phyloP scores from a whole-genome alignment of 2,113 vertebrate genomes.

The Pitta sordida region DNA sequence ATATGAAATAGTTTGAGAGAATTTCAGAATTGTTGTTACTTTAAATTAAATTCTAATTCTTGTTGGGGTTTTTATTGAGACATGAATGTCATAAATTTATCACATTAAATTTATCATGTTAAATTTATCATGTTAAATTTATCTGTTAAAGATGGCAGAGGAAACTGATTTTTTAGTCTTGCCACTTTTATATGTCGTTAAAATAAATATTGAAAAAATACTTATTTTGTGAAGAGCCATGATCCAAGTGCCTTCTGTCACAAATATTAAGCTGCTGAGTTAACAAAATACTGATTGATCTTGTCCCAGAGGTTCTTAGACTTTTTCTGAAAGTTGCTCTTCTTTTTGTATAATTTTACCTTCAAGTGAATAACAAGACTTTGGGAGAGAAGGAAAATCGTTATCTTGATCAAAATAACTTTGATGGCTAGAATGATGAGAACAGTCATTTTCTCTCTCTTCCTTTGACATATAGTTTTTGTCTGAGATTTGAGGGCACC shows the following conservation, averaged over 20 bases:
- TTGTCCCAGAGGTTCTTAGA: neutral
- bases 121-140: neutral
- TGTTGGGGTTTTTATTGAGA: neutral
- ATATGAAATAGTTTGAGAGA: neutral
- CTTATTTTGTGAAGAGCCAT: neutral
- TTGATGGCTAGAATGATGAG: constrained; percentile 46
- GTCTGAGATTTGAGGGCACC: constrained; percentile 38
- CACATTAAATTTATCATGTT: neutral
- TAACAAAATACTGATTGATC: neutral
- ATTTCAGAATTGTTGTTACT: neutral
- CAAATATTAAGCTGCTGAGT: neutral
- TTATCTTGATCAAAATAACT: constrained; percentile 64
- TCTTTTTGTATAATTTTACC: constrained; percentile 46
- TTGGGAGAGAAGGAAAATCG: constrained; percentile 7
- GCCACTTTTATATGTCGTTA: neutral
- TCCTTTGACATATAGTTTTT: constrained; percentile 38
- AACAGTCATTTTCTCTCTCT: constrained; percentile 14
- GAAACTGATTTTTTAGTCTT: neutral
- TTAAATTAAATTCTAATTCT: neutral
- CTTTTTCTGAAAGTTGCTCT: constrained; percentile 30
- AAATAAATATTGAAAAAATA: neutral
- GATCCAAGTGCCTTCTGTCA: neutral
- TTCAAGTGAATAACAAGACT: constrained; percentile 48
- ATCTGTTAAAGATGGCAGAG: neutral
- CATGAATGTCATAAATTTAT: neutral